Evolutionary conservation across 2,888 invertebrate species (phyloP), one percentile per base, ranked within the genome.

Genomic region (Nematopogon swammerdamellus): DNA sequence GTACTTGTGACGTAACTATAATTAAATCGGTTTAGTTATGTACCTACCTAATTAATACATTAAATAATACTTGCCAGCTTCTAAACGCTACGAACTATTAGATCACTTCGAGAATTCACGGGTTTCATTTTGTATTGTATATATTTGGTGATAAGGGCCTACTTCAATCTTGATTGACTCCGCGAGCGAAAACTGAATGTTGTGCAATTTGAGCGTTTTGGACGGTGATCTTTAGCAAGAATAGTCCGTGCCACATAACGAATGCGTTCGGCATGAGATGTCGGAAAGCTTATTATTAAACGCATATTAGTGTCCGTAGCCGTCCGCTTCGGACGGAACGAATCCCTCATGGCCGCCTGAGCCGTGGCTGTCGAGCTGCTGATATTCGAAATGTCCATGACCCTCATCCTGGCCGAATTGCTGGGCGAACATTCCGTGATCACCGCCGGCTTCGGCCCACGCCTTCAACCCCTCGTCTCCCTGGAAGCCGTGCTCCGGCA

Each of bases 321-420:
- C 47, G 11, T 42, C 43, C 16, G 17, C 45, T 4, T 36, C 44
- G 20, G 44, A 47, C 19, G 16, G 30, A 10, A 71, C 70, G 56
- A 73, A 74, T 29, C 61, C 67, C 19, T 73, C 59, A 44, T 71
- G 72, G 54, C 74, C 75, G 17, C 70, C 67, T 52, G 68, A 65
- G 47, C 58, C 60, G 42, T 52, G 57, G n/a, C 59, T 57, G 4
- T 52, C 59, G 20, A 55, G 60, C 16, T 62, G 60, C 25, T 64
- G 63, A 3, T 57, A 56, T 20, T 63, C 64, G 18, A 60, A 61
- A 14, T 64, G 65, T 4, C 58, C 64, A 8, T 18, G 18, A 47
- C 69, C 68, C 46, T 68, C 66, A 10, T 43, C 48, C 17, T 46
- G 43, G 11, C 49, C 49, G 19, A 19, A 14, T 6, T 19, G 36